Percentiles rank a stretch among this genome's conserved stretches.
Conservation (phyloP, 2,797 vertebrate genomes). For the Tiaroga cobitis region DNA sequence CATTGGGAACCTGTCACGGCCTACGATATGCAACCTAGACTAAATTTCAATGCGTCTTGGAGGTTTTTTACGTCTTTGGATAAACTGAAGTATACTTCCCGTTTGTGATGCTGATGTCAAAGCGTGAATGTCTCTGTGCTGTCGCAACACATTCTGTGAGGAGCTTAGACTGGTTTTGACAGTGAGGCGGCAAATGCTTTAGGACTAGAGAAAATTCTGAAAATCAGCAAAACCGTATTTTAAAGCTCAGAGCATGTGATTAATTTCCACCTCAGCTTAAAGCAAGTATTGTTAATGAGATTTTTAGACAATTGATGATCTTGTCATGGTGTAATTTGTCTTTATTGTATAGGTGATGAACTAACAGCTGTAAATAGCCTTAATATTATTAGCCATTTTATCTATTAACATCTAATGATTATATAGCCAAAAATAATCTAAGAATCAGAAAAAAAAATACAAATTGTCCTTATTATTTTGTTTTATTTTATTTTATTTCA, state of each 20-base stretch:
- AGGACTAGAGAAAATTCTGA: not conserved
- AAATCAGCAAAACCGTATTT: constrained; percentile 19
- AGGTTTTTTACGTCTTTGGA: constrained; percentile 15
- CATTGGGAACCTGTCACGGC: not conserved
- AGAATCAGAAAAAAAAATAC: not conserved
- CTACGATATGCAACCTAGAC: constrained; percentile 1
- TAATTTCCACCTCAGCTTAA: constrained; percentile 1
- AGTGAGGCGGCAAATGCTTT: not conserved
- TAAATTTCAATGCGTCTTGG: not conserved
- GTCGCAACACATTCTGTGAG: constrained; percentile 22
- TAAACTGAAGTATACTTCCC: constrained; percentile 18
- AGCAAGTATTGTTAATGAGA: not conserved
- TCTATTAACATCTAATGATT: not conserved
- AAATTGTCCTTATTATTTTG: not conserved
- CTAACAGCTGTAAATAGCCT: not conserved
- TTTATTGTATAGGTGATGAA: constrained; percentile 16
- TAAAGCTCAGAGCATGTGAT: not conserved
- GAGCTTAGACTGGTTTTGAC: constrained; percentile 6
- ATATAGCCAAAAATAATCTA: not conserved
- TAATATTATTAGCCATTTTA: not conserved
- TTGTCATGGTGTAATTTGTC: not conserved
- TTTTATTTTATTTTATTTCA: too few species aligned
- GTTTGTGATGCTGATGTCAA: constrained; percentile 26
- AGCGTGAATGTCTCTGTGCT: constrained; percentile 7
- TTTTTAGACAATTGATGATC: constrained; percentile 20